Percentiles rank a stretch among this genome's conserved stretches.
Evolutionary conservation across 2,888 invertebrate genomes (phyloP).

Genomic region (Eupithecia inturbata): DNA sequence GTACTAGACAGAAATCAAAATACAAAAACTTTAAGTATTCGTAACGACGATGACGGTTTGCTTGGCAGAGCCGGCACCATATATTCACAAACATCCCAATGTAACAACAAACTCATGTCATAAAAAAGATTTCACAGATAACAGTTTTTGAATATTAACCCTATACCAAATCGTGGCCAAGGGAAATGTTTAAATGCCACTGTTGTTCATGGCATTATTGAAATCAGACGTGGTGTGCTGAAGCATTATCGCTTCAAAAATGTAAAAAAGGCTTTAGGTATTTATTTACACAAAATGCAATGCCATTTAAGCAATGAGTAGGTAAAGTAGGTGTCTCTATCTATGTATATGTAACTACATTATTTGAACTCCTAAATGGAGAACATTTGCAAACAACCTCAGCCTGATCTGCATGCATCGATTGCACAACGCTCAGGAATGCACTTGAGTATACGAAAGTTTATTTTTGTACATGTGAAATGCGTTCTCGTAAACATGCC

Average conservation of each 20-base stretch:
- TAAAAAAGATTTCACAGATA: not conserved
- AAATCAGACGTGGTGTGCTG: not conserved
- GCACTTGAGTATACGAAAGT: constrained; percentile 20
- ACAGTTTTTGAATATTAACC: not conserved
- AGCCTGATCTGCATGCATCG: constrained; percentile 7
- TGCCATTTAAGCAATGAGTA: not conserved
- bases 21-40: not conserved
- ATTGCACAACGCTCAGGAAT: constrained; percentile 22
- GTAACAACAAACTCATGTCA: not conserved
- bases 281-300: not conserved
- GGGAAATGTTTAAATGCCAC: not conserved
- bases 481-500: constrained; percentile 50
- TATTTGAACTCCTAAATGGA: not conserved
- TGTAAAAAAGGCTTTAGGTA: not conserved
- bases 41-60: not conserved
- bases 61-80: not conserved
- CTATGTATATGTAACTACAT: not conserved
- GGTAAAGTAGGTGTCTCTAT: not conserved
- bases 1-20: not conserved
- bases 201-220: not conserved
- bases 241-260: not conserved
- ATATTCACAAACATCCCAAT: not conserved
- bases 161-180: not conserved
- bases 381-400: constrained; percentile 4
- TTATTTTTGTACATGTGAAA: constrained; percentile 45